phyloP scores from a whole-genome alignment of 2,113 vertebrate species.

The Clarias gariepinus region DNA sequence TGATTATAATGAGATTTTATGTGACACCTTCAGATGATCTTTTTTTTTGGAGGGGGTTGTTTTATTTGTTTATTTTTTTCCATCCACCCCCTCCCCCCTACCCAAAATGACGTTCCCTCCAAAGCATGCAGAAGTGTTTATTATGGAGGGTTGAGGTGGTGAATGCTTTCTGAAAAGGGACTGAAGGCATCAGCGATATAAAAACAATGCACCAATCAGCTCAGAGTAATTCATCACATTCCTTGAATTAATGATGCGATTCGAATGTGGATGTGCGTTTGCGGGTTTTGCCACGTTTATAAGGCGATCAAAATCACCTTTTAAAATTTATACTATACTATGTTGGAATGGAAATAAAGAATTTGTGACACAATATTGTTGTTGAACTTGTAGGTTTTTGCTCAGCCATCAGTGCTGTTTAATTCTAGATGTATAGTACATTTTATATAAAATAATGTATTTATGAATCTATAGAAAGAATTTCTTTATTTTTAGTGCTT shows the following conservation, averaged over 20 bases:
- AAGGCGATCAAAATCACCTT: neutral
- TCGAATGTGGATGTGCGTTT: neutral
- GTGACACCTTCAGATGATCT: neutral
- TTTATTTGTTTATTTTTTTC: conserved; percentile 62
- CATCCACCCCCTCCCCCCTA: conserved; percentile 61
- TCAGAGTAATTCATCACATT: neutral
- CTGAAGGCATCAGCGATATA: conserved; percentile 30
- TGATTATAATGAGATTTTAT: conserved; percentile 74
- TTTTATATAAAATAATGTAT: neutral
- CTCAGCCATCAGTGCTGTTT: neutral
- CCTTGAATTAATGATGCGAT: neutral
- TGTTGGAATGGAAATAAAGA: neutral
- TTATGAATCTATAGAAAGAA: neutral
- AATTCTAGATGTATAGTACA: neutral
- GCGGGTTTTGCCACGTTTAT: neutral
- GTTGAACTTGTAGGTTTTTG: neutral
- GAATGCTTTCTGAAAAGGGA: conserved; percentile 68
- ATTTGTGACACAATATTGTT: neutral
- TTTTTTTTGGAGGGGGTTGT: neutral
- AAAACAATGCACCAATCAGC: conserved; percentile 29
- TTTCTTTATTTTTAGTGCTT: no score
- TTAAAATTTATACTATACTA: neutral
- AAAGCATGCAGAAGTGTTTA: conserved; percentile 76
- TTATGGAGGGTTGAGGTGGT: conserved; percentile 70
- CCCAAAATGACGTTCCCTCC: conserved; percentile 70